Base-by-base conservation (phyloP, 2,888 invertebrate species). In the Diplolepis rosae region DNA sequence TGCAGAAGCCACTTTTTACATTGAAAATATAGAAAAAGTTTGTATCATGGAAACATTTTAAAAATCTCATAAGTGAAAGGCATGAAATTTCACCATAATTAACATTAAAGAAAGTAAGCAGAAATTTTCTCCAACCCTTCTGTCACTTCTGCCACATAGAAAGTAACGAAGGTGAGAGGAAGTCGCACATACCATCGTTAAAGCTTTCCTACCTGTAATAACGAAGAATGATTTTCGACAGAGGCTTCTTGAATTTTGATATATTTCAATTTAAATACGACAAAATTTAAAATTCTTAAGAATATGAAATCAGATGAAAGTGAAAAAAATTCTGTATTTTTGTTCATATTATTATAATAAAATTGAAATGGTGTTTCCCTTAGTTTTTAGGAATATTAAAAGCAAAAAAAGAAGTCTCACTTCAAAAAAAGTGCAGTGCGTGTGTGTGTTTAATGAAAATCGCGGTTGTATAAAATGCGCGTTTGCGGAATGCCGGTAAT, bases 401-500 rank as follows among this genome's bases (percentile, higher is more conserved):
- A n/a, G 39, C 1, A n/a, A 39, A n/a, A 39, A 39, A 1, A 5
- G 39, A 5, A 13, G n/a, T 5, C 7, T 1, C 4, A 0, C 5
- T n/a, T 1, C 4, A n/a, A 39, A 39, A 39, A 39, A 2, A 22
- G 18, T 3, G 2, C 15, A 54, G 32, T 18, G 54, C 9, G 1
- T 3, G 54, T 32, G 15, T 7, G 61, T 61, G 39, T 61, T 61
- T 39, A 61, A 39, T 61, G 61, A 61, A 61, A 61, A 61, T 61
- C 13, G 27, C n/a, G 61, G 61, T 42, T n/a, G 6, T 39, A 61
- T 61, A 61, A 61, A 61, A 42, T n/a, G 61, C n/a, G 27, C 39
- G 24, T 61, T 61, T 61, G 61, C n/a, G 61, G 61, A 61, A 61
- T 61, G 56, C 7, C n/a, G 32, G 56, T 61, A 39, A 61, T 61